These are phyloP conservation scores for Poeciliopsis paucimaculata DNA, from an alignment of 2,797 vertebrate genomes.

Conservation along the genomic window DNA sequence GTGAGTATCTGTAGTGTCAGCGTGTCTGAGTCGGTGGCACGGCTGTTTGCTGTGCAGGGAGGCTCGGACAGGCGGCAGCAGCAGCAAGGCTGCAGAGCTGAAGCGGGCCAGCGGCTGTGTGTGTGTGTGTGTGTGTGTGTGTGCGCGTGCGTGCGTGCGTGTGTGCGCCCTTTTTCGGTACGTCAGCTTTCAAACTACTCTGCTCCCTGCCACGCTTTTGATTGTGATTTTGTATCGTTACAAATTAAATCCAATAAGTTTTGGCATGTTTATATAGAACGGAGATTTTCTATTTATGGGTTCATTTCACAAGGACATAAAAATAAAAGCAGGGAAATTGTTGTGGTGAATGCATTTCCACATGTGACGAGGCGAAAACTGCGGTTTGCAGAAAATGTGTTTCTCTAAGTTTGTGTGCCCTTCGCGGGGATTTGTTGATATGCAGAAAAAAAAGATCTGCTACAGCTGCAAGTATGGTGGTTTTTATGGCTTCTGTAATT, in stretches of 20 bases:
- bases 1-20: conserved; percentile 74
- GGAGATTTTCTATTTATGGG: not conserved
- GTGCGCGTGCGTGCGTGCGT: no score
- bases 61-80: not conserved
- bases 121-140: no score
- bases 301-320: not conserved
- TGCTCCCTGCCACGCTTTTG: not conserved
- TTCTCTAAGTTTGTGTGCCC: not conserved
- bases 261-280: no score
- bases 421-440: not conserved
- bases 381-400: not conserved
- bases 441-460: not conserved
- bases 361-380: not conserved
- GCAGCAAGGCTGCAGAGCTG: conserved; percentile 7
- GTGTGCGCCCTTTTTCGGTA: conserved; percentile 26
- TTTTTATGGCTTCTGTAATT: not conserved
- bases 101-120: conserved; percentile 26
- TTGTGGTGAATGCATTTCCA: conserved; percentile 4
- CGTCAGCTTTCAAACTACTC: conserved; percentile 63
- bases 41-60: not conserved
- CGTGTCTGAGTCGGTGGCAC: not conserved
- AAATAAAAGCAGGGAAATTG: not conserved
- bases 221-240: not conserved
- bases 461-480: not conserved
- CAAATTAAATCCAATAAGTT: not conserved